Evolutionary conservation across 1,140 invertebrate genomes (phyloP), one percentile per base, ranked within the genome.

Genomic region (Laupala kohalensis): DNA sequence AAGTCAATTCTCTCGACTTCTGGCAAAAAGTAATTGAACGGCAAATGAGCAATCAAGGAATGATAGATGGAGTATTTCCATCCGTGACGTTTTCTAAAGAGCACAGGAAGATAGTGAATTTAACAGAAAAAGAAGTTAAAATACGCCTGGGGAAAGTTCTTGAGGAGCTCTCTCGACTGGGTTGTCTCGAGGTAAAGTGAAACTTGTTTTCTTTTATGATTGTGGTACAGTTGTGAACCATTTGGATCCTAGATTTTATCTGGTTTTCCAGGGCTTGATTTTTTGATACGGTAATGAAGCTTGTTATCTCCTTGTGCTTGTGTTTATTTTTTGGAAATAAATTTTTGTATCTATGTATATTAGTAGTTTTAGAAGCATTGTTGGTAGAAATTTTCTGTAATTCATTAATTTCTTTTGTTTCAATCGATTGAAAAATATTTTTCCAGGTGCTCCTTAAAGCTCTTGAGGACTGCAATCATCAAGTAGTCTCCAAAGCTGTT

Each of bases 61-160:
- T 92, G 88, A 84, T 92, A 1, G 90, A 93, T 76, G 88, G 89
- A 0, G 82, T 81, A 0, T 93, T 93, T 79, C 90, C 90, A 0
- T 85, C 85, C 0, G 86, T 92, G 0, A 92, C 89, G 9, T 92
- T 92, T 77, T 92, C 90, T 1, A 91, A 87, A 78, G 88, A 91
- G 76, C 83, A 89, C 0, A 84, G 86, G 70, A 92, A 92, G 81
- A 92, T 93, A 19, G 86, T 92, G 15, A 85, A 84, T 1, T 78
- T 92, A 2, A 89, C 88, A 62, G 85, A 88, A 69, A 80, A 75
- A 2, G 89, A 91, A 78, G 88, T 91, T 69, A 86, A 86, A 69
- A 84, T 82, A 66, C 81, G 89, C 67, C 78, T 92, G 3, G 81
- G 84, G 3, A 88, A 88, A 81, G 86, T 86, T 37, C 74, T 90